These are phyloP conservation scores for Chiloscyllium plagiosum DNA, from an alignment of 2,113 vertebrate genomes.

Conservation along the genomic window DNA sequence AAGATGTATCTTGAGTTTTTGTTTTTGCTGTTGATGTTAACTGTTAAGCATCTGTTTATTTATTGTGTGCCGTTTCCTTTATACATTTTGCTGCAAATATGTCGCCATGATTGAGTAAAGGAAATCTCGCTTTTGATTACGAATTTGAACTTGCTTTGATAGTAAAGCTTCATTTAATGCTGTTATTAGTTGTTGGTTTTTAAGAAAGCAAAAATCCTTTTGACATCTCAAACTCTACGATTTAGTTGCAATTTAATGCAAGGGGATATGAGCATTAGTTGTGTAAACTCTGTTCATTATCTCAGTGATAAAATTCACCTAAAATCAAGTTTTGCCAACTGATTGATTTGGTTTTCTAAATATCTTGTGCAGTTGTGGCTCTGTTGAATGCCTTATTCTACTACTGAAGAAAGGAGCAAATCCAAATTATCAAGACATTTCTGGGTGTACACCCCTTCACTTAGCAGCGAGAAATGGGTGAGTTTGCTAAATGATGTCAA, in stretches of 20 bases:
- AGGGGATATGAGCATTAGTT: not conserved
- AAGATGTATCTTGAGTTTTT: not conserved
- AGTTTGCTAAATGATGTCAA: conserved; percentile 21
- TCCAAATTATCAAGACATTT: conserved; percentile 98
- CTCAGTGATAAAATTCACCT: not conserved
- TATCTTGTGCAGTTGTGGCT: conserved; percentile 77
- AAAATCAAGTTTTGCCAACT: not conserved
- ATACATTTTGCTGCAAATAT: not conserved
- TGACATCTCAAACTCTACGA: not conserved
- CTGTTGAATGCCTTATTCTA: conserved; percentile 89
- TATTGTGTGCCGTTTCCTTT: not conserved
- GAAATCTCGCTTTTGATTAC: not conserved
- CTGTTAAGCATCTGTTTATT: not conserved
- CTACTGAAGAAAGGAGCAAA: conserved; percentile 91
- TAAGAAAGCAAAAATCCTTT: not conserved
- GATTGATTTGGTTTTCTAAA: not conserved
- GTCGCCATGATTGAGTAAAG: not conserved
- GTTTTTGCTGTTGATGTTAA: not conserved
- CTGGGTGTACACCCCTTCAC: conserved; percentile 93
- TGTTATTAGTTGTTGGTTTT: not conserved
- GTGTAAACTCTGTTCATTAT: not conserved
- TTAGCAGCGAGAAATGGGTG: conserved; percentile 96
- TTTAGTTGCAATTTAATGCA: not conserved
- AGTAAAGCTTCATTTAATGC: not conserved
- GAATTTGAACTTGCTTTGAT: not conserved